Percentiles rank a stretch among this genome's conserved stretches.
phyloP scores from a whole-genome alignment of 2,888 invertebrate species.

The Oscheius sp. region DNA sequence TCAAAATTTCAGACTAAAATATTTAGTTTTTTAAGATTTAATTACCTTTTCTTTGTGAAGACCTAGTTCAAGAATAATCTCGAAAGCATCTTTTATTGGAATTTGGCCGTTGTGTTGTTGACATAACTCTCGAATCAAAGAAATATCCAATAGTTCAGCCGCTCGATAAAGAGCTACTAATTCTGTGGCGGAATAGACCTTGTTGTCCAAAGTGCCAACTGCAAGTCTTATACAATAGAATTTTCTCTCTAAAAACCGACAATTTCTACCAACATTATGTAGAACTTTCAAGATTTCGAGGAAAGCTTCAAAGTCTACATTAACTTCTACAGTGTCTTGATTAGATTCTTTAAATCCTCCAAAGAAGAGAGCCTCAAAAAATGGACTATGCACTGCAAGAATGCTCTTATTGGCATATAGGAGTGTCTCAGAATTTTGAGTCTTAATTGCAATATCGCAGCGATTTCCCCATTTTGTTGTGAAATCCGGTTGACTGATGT shows the following conservation, averaged over 20 bases:
- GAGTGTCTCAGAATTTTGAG: neutral
- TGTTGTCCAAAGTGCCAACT: neutral
- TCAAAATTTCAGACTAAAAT: slow-evolving; percentile 18
- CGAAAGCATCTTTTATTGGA: slow-evolving; percentile 3
- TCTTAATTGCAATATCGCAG: slow-evolving; percentile 9
- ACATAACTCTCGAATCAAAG: slow-evolving; percentile 2
- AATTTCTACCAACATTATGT: slow-evolving; percentile 2
- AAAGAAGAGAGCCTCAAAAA: slow-evolving; percentile 20
- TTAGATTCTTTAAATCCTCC: neutral
- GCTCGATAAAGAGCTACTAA: neutral
- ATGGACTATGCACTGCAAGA: slow-evolving; percentile 2
- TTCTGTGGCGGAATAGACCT: neutral
- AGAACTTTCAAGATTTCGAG: slow-evolving; percentile 7
- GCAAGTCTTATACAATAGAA: neutral
- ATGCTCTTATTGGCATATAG: slow-evolving; percentile 9
- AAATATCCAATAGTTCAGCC: slow-evolving; percentile 8
- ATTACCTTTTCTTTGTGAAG: slow-evolving; percentile 17
- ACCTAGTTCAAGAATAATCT: neutral
- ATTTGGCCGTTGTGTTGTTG: neutral
- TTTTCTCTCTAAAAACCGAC: neutral
- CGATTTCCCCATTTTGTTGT: slow-evolving; percentile 8
- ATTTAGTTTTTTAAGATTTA: neutral
- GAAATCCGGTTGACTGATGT: too few relatives aligned
- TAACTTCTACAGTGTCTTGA: neutral
- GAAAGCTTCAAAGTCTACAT: neutral